Conservation (phyloP, 2,797 vertebrate species). For the Rhynchonycteris naso region DNA sequence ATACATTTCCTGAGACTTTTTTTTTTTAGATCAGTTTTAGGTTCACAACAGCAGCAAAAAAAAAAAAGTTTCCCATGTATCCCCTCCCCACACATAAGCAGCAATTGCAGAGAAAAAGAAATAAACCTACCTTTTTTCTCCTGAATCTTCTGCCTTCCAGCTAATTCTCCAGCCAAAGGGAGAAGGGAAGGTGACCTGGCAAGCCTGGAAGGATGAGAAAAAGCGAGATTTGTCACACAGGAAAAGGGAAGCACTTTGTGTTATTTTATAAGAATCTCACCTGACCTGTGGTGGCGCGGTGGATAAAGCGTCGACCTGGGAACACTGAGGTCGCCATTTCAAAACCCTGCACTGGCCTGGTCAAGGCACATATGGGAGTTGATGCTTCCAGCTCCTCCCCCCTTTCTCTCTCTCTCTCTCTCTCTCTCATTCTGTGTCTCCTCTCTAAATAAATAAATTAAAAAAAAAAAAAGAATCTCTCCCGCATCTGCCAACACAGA, state of each 20-base stretch:
- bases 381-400: too few species aligned
- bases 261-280: neutral
- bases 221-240: neutral
- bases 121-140: neutral
- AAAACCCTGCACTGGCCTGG: too few species aligned
- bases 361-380: too few species aligned
- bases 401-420: too few species aligned
- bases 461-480: neutral
- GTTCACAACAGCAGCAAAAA: neutral
- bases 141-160: neutral
- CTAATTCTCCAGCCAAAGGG: neutral
- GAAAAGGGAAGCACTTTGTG: neutral
- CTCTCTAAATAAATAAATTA: too few species aligned
- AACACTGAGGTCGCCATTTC: too few species aligned
- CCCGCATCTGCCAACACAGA: neutral
- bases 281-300: too few species aligned
- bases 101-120: conserved; percentile 10
- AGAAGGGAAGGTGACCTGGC: neutral
- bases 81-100: neutral
- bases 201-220: neutral
- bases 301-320: too few species aligned
- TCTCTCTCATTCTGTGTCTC: too few species aligned
- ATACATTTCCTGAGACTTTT: neutral
- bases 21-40: neutral
- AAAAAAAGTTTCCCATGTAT: neutral